These are phyloP conservation scores for Peromyscus nudipes DNA, from an alignment of 2,797 vertebrate species.

Conservation along the genomic window DNA sequence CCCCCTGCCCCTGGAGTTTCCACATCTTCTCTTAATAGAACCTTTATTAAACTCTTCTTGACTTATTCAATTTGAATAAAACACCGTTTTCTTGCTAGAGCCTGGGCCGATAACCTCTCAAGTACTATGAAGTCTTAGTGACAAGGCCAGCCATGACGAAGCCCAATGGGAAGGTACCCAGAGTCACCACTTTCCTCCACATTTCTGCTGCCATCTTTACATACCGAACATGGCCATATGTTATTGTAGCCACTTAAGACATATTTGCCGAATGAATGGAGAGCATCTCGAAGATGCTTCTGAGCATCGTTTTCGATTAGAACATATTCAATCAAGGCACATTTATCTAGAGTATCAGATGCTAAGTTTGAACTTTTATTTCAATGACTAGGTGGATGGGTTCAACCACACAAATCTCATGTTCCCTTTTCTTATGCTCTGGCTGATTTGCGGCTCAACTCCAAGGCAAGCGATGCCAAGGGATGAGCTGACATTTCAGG, in stretches of 20 bases:
- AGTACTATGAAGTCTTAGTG: background rate
- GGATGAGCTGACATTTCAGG: conserved; percentile 55
- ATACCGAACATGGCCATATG: background rate
- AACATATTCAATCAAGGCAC: background rate
- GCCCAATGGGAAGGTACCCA: background rate
- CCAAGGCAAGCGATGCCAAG: conserved; percentile 67
- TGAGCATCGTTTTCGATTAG: conserved; percentile 18
- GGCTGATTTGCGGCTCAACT: conserved; percentile 37
- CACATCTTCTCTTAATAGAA: background rate
- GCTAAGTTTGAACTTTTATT: conserved; percentile 38
- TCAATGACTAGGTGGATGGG: background rate
- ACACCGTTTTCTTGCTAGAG: background rate
- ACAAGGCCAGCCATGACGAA: background rate
- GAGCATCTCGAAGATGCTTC: background rate
- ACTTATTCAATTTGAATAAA: conserved; percentile 22
- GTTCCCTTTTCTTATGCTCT: conserved; percentile 24
- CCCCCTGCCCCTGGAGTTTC: background rate
- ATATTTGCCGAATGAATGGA: conserved; percentile 27
- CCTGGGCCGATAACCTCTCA: background rate
- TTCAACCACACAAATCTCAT: background rate
- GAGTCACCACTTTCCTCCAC: background rate
- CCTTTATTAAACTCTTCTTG: background rate
- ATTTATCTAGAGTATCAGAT: background rate
- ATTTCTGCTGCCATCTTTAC: background rate
- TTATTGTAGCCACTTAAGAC: background rate